Evolutionary conservation across 2,888 invertebrate species (phyloP).

Genomic region (Monoplex corrugatus): DNA sequence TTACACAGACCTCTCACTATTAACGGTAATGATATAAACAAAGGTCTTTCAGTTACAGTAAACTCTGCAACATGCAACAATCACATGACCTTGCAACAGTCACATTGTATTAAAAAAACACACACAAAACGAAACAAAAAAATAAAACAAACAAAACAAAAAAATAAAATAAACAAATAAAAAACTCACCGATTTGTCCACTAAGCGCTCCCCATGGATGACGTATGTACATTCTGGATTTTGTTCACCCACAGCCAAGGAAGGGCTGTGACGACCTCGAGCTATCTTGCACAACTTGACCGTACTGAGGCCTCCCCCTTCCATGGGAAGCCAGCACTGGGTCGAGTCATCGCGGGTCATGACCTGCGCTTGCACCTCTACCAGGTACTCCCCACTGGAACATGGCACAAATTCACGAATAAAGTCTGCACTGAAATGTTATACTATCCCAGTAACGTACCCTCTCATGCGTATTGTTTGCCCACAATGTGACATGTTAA

Average conservation of each 20-base stretch:
- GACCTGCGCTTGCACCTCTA: slow-evolving; percentile 98
- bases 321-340: slow-evolving; percentile 95
- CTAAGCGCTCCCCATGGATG: slow-evolving; percentile 95
- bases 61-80: no score
- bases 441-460: no score
- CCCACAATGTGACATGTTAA: no score
- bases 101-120: no score
- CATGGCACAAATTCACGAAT: neutral
- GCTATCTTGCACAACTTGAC: slow-evolving; percentile 83
- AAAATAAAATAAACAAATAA: neutral
- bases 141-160: no score
- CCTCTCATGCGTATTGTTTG: no score
- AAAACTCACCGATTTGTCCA: slow-evolving; percentile 92
- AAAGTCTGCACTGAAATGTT: no score
- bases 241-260: slow-evolving; percentile 50
- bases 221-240: slow-evolving; percentile 89
- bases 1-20: no score
- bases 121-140: no score
- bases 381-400: slow-evolving; percentile 84
- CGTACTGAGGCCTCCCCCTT: slow-evolving; percentile 95
- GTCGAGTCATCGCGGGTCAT: slow-evolving; percentile 99
- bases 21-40: no score
- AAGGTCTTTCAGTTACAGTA: no score
- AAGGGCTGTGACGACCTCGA: slow-evolving; percentile 50
- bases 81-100: no score